phyloP scores from a whole-genome alignment of 1,140 invertebrate genomes.

The Heliothis virescens region DNA sequence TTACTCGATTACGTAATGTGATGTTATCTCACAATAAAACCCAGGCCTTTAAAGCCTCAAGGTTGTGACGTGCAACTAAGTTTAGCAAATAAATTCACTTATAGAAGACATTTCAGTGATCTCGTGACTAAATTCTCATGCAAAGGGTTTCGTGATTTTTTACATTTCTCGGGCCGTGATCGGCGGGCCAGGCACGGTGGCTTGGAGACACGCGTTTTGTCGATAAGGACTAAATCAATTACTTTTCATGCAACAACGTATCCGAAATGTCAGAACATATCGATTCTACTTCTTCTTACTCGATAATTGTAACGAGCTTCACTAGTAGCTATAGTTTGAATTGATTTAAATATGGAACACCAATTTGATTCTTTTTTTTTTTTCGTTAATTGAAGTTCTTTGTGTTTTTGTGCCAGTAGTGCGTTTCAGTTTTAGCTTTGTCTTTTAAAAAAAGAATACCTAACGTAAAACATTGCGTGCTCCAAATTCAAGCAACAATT shows the following conservation, averaged over 20 bases:
- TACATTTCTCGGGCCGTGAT: constrained; percentile 47
- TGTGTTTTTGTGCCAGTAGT: no score
- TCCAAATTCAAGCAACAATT: no score
- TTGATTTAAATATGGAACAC: not conserved
- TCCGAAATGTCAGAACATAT: constrained; percentile 17
- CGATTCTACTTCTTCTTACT: not conserved
- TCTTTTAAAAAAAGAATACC: no score
- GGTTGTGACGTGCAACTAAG: constrained; percentile 1
- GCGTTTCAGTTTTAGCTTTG: no score
- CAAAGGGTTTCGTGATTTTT: constrained; percentile 59
- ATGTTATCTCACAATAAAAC: not conserved
- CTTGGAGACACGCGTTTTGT: constrained; percentile 64
- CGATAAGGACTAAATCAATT: constrained; percentile 59
- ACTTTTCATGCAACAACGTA: constrained; percentile 23
- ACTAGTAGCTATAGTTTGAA: not conserved
- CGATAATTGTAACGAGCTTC: not conserved
- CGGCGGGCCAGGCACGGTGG: constrained; percentile 62
- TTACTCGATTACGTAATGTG: not conserved
- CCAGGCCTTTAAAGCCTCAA: constrained; percentile 36
- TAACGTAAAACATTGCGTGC: no score
- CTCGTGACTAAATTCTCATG: constrained; percentile 47
- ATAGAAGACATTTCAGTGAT: constrained; percentile 33
- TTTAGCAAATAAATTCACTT: constrained; percentile 26
- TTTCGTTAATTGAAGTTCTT: not conserved
- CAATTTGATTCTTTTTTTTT: not conserved